phyloP scores from a whole-genome alignment of 2,113 vertebrate species.

The Lipophrys pholis region DNA sequence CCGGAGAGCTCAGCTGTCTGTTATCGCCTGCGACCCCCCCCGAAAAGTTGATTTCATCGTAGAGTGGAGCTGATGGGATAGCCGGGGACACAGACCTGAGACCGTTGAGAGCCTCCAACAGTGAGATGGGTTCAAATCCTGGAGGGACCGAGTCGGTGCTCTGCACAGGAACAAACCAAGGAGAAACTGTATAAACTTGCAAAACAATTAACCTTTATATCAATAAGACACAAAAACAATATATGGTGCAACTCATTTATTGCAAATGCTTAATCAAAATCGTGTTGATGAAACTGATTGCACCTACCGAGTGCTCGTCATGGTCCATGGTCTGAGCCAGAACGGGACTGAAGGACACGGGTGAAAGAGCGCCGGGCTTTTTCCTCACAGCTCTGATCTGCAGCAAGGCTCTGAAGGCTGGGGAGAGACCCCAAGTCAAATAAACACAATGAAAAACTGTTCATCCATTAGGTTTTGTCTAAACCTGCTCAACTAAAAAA shows the following conservation, averaged over 20 bases:
- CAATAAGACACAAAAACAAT: not conserved
- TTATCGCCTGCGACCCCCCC: slow-evolving; percentile 85
- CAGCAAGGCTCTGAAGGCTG: slow-evolving; percentile 96
- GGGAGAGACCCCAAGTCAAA: slow-evolving; percentile 10
- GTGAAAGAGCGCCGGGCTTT: slow-evolving; percentile 94
- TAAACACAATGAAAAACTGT: not conserved
- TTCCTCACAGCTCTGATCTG: slow-evolving; percentile 98
- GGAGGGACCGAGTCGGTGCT: slow-evolving; percentile 93
- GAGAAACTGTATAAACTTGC: too few species aligned
- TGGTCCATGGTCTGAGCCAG: slow-evolving; percentile 96
- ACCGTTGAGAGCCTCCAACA: slow-evolving; percentile 95
- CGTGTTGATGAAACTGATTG: slow-evolving; percentile 2
- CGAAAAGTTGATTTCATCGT: slow-evolving; percentile 93
- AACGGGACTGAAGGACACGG: slow-evolving; percentile 96
- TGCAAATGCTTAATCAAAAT: too few species aligned
- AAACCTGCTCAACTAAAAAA: not conserved
- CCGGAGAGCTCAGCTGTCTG: slow-evolving; percentile 87
- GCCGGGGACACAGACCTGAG: slow-evolving; percentile 88
- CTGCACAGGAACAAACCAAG: slow-evolving; percentile 72
- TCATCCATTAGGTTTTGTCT: not conserved
- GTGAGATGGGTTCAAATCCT: slow-evolving; percentile 96
- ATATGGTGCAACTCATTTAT: too few species aligned
- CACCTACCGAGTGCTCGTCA: slow-evolving; percentile 93
- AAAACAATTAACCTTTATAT: not conserved
- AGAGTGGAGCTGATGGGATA: slow-evolving; percentile 92